Base-by-base conservation (phyloP, 1,140 invertebrate species). In the Drosophila tsacasi region DNA sequence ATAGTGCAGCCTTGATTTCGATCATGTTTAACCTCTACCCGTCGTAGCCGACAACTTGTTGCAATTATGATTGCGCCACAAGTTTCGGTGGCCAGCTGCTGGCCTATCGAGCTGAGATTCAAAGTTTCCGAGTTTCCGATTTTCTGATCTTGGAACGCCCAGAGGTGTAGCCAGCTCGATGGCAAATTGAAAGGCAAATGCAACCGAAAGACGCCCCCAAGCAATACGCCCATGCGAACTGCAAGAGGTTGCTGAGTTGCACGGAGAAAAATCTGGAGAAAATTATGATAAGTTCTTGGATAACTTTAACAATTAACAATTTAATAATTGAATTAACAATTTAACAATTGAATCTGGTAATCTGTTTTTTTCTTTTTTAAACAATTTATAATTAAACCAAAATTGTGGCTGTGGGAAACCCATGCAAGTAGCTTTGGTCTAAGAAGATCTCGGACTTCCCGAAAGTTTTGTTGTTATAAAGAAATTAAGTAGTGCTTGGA, bases 131-230 rank as follows among this genome's bases (percentile, higher is more conserved):
- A 35, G 74, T 25, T 78, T 68, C 17, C n/a, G 42, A 64, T 30
- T 25, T 77, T 69, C 61, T 13, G 44, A 65, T 39, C 66, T 68
- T n/a, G 63, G 35, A 81, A 84, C 84, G 84, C 84, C 83, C 84
- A 87, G 84, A 72, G 84, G 84, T 75, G 84, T 87, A 81, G 73
- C 77, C 84, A 50, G 58, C 52, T 71, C 68, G 66, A 74, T 87
- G 72, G 77, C 78, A 89, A 87, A 87, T 87, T 87, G 84, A 87
- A 87, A 84, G 85, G 59, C 83, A 79, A 86, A 75, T 74, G 64
- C 63, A 66, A 65, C 40, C 30, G 78, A 39, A 42, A 68, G 74
- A 89, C 84, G 85, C 84, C 84, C 84, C 83, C 79, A 49, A 79
- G 83, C 69, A 68, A 66, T 63, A 82, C 69, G 83, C 66, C 79